Evolutionary conservation across 2,797 vertebrate species (phyloP).

Genomic region (Premnoplex brunnescens): DNA sequence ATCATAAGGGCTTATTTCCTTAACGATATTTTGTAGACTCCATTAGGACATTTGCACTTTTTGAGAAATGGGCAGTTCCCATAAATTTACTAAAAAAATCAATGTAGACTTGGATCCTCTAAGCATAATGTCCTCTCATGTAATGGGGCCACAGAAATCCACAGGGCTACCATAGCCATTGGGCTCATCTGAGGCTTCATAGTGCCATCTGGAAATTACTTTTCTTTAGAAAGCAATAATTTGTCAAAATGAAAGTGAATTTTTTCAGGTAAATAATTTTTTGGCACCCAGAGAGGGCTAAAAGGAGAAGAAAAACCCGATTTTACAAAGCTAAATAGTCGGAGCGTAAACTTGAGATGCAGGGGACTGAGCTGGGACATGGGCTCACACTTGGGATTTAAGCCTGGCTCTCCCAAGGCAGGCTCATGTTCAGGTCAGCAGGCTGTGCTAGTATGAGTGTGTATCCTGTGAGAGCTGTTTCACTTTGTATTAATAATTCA

Average conservation of each 20-base stretch:
- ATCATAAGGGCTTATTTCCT: background rate
- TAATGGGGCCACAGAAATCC: background rate
- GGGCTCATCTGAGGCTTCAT: background rate
- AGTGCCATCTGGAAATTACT: background rate
- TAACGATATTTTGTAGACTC: background rate
- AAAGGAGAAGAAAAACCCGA: background rate
- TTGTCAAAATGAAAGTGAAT: background rate
- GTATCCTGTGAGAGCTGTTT: background rate
- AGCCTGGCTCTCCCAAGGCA: background rate
- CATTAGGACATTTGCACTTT: background rate
- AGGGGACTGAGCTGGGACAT: background rate
- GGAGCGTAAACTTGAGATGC: background rate
- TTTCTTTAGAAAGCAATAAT: background rate
- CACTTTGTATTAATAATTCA: slow-evolving; percentile 50
- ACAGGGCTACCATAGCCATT: background rate
- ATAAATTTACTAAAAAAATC: background rate
- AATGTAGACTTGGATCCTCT: background rate
- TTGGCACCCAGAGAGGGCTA: background rate
- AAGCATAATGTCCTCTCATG: background rate
- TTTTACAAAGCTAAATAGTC: background rate
- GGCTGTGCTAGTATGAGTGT: background rate
- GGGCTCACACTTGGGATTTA: background rate
- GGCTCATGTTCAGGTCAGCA: background rate
- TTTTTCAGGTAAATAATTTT: background rate
- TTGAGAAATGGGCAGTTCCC: background rate